These are phyloP conservation scores for Lucifuga dentata DNA, from an alignment of 2,113 vertebrate species.

Conservation along the genomic window DNA sequence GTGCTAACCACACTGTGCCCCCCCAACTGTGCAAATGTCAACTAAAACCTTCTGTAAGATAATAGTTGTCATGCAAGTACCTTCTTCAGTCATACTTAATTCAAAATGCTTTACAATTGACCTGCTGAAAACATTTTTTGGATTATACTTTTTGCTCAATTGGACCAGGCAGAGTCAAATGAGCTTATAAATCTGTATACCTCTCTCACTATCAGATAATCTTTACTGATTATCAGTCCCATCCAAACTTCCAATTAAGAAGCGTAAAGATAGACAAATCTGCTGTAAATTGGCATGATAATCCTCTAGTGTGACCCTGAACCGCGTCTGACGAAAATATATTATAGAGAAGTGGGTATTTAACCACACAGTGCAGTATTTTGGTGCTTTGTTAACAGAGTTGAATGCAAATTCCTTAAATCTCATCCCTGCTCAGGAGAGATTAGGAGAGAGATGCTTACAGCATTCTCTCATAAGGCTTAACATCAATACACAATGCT, in stretches of 20 bases:
- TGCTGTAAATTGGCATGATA: constrained; percentile 19
- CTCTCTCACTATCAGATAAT: constrained; percentile 42
- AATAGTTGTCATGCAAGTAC: too few species aligned
- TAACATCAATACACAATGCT: too few species aligned
- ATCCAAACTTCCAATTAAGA: constrained; percentile 38
- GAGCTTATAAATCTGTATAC: constrained; percentile 16
- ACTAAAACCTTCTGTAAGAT: too few species aligned
- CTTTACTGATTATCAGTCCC: constrained; percentile 22
- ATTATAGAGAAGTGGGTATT: not conserved
- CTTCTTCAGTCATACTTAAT: not conserved
- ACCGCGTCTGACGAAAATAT: not conserved
- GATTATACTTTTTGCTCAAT: not conserved
- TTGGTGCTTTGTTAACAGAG: not conserved
- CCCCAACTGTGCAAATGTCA: too few species aligned
- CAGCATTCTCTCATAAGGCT: too few species aligned
- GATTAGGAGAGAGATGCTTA: not conserved
- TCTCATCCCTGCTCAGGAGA: not conserved
- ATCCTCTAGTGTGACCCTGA: constrained; percentile 6
- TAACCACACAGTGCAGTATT: accelerated
- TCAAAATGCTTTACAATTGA: not conserved
- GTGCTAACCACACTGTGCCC: too few species aligned
- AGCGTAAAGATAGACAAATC: not conserved
- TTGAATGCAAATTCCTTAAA: not conserved
- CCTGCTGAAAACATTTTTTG: not conserved
- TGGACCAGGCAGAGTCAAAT: constrained; percentile 2